These are phyloP conservation scores for Pampusana beccarii DNA, from an alignment of 2,113 vertebrate species.

Conservation along the genomic window DNA sequence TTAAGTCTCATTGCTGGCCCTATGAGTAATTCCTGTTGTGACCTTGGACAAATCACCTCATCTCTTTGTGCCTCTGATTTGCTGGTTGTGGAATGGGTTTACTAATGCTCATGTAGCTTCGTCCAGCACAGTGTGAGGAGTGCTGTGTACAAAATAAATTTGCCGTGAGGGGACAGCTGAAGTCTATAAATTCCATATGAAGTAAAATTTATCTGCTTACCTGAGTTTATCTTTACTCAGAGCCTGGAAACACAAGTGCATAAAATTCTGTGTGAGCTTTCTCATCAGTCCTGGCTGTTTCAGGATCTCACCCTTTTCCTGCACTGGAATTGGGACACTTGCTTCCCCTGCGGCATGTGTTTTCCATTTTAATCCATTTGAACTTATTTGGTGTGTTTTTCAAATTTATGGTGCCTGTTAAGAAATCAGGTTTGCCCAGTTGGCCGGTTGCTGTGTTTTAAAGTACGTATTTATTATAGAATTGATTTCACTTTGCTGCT, in stretches of 20 bases:
- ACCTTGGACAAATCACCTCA: slow-evolving; percentile 14
- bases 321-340: background rate
- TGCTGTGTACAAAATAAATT: background rate
- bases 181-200: slow-evolving; percentile 6
- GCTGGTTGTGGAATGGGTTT: background rate
- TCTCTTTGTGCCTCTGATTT: background rate
- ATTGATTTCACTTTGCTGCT: background rate
- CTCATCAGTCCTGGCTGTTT: background rate
- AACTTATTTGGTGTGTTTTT: background rate
- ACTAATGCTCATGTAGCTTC: background rate
- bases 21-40: background rate
- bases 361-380: background rate
- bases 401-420: background rate
- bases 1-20: background rate
- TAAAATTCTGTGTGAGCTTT: background rate
- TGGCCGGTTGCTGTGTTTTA: background rate
- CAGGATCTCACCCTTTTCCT: background rate
- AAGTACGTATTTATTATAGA: background rate
- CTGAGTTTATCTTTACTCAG: background rate
- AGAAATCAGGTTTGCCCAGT: background rate
- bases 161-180: background rate
- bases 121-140: background rate
- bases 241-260: background rate
- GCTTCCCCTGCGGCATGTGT: background rate
- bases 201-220: slow-evolving; percentile 2